Evolutionary conservation across 2,888 invertebrate species (phyloP), one percentile per base, ranked within the genome.

Genomic region (Noctua janthina): DNA sequence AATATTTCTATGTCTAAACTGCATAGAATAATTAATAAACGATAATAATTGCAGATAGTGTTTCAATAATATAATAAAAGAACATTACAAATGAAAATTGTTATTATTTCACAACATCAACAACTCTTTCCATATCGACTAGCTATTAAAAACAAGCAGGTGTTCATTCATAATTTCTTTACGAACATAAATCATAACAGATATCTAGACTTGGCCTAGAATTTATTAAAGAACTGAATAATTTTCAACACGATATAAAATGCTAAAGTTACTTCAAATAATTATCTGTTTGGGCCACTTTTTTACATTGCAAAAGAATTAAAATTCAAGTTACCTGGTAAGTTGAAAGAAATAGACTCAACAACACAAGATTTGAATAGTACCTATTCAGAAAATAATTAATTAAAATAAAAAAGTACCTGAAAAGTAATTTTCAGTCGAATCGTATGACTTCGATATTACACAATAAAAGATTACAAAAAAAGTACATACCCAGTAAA

Each of bases 401-500:
- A 29, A 1, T 20, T 4, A 23, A 66, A 74, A 49, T 51, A 6
- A 17, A 35, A 43, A 39, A 29, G 15, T 54, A 29, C 6, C 11
- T n/a, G 10, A 5, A 39, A 46, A 13, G 4, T 56, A 23, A 68
- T 39, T 56, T 73, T 81, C 71, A 62, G 46, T 43, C 29, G 11
- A 29, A 69, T n/a, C 20, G 11, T 39, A 70, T 43, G 51, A 66
- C n/a, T 80, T 39, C 49, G 23, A 69, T 29, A n/a, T 82, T 71
- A 54, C 54, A 62, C 51, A 79, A 74, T 35, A 62, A 49, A 73
- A 35, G 0, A 62, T 70, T 5, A 29, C 49, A 74, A 68, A 56
- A 23, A 64, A 39, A 69, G 51, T 87, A 87, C 86, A 85, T 86
- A 86, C 86, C 86, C 68, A 66, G 46, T 49, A 39, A 74, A 74